Base-by-base conservation (phyloP, 2,888 invertebrate species). In the Stenodera caucasica region DNA sequence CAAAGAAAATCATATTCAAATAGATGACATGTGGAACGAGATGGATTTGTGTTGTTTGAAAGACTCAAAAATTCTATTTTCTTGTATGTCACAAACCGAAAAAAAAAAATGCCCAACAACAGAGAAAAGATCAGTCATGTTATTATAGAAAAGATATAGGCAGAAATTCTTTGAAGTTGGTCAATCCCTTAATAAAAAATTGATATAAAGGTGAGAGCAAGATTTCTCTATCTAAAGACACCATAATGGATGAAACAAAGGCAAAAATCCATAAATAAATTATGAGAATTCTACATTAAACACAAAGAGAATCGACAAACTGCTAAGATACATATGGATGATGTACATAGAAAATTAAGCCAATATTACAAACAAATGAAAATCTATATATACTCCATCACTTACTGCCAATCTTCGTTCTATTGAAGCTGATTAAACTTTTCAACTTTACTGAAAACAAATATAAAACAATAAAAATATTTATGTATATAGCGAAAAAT, bases 121-220 rank as follows among this genome's bases (percentile, higher is more conserved):
- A 29, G 8, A 37, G 9, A 18, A 45, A 45, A 21, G 18, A 45
- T 45, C 40, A 21, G 21, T 8, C 3, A 7, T 26, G 4, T 8
- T 69, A 60, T 52, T 32, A 55, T 58, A 62, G 37, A 49, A 49
- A 35, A 58, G 50, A 55, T 63, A 63, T n/a, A 45, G 29, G 21
- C 40, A 11, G n/a, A 55, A 57, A 45, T 51, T 33, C 61, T 64
- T 60, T 61, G 61, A 60, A 61, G 56, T 55, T 57, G 54, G 49
- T 56, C 61, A 56, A 64, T 64, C 55, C 57, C 51, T 56, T 53
- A 40, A 50, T 67, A 59, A 67, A 67, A 65, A 63, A 63, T 65
- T 65, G 61, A 67, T 65, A 30, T 45, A 57, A 62, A 64, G 64
- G 63, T 63, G 62, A 65, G 58, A 60, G 63, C 53, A 51, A 61